These are phyloP conservation scores for Darevskia mixta DNA, from an alignment of 2,797 vertebrate species.

Conservation along the genomic window DNA sequence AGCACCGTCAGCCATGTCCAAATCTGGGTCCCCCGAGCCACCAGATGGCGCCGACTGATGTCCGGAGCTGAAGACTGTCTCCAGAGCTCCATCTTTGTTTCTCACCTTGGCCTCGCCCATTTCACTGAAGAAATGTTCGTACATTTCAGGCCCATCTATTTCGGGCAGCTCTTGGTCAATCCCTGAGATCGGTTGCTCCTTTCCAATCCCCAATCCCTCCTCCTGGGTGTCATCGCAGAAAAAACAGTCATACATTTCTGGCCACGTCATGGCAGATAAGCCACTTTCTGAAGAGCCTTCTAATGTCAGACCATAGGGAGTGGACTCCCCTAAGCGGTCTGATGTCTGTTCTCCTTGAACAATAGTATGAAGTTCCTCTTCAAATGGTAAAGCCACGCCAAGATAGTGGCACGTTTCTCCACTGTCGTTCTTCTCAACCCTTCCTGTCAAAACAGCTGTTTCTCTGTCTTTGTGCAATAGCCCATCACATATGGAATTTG, in stretches of 20 bases:
- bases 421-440: rapidly evolving
- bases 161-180: background rate
- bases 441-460: rapidly evolving
- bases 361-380: background rate
- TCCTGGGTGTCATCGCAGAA: constrained; percentile 82
- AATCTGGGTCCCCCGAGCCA: background rate
- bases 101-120: constrained; percentile 13
- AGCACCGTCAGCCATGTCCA: background rate
- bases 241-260: constrained; percentile 91
- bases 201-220: background rate
- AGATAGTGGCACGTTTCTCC: background rate
- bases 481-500: background rate
- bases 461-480: rapidly evolving
- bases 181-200: background rate
- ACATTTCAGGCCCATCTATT: constrained; percentile 78
- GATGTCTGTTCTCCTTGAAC: constrained; percentile 25
- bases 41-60: rapidly evolving
- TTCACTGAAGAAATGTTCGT: constrained; percentile 80
- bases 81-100: constrained; percentile 30
- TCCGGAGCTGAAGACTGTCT: constrained; percentile 17
- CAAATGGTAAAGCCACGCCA: rapidly evolving
- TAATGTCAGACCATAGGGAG: rapidly evolving
- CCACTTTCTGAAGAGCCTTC: rapidly evolving
- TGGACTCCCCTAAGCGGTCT: rapidly evolving
- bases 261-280: constrained; percentile 77